Percentiles rank a stretch among this genome's conserved stretches.
phyloP scores from a whole-genome alignment of 2,888 invertebrate species.

The Philonicus albiceps region DNA sequence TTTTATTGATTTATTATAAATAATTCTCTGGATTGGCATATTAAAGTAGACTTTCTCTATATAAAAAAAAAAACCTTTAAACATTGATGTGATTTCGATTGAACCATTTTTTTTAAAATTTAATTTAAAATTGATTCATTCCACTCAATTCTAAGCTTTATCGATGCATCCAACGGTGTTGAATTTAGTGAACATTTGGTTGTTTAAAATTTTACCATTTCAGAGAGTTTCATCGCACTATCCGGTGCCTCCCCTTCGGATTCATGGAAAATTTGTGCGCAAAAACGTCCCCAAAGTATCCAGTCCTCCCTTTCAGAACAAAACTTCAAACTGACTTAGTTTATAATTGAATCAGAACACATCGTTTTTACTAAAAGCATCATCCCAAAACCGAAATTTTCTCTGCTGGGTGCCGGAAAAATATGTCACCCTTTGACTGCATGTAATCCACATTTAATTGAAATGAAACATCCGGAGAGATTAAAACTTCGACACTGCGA shows the following conservation, averaged over 20 bases:
- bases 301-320: neutral
- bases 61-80: neutral
- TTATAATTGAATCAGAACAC: neutral
- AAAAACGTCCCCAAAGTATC: neutral
- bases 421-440: neutral
- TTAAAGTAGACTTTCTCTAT: neutral
- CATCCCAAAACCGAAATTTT: neutral
- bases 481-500: constrained; percentile 1
- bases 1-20: neutral
- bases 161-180: neutral
- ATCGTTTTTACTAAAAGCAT: neutral
- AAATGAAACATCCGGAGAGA: constrained; percentile 19
- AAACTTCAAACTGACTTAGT: neutral
- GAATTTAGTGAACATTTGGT: neutral
- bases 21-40: neutral
- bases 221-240: neutral
- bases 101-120: too few species aligned
- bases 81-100: neutral
- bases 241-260: neutral
- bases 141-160: neutral
- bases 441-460: constrained; percentile 21
- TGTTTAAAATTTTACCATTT: neutral
- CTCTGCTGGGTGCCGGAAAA: neutral
- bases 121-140: neutral
- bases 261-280: neutral